Evolutionary conservation across 2,888 invertebrate species (phyloP), one percentile per base, ranked within the genome.

Genomic region (Troglohyphantes excavatus): DNA sequence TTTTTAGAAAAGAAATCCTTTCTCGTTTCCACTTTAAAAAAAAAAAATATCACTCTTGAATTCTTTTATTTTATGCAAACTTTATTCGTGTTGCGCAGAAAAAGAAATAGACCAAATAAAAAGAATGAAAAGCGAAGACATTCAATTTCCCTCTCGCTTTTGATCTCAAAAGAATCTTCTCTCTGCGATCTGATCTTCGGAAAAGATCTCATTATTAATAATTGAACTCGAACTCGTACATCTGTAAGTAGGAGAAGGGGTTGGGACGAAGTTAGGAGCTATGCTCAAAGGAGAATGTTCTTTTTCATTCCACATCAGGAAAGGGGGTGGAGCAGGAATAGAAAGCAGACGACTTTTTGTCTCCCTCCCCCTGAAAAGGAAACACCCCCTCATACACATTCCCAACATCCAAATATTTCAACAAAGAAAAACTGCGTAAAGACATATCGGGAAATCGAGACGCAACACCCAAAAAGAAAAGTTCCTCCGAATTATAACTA

Each of bases 401-500:
- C n/a, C n/a, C n/a, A n/a, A n/a, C 39, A 33, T 73, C 29, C 53
- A 70, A n/a, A 39, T 7, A 70, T 9, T 39, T 17, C 39, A 17
- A 21, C 43, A 53, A 53, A 72, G 43, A 43, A 46, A 46, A 53
- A 46, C 23, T 17, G 27, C 7, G n/a, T n/a, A 53, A 23, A 26
- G 26, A 21, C 23, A 21, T 9, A 72, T 19, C 21, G 26, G 46
- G 26, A 73, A 73, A 46, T 73, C 23, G 53, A 26, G 26, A 33
- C 29, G 63, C 73, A 84, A 53, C 65, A 84, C 65, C 65, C 65
- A 13, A 73, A n/a, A 84, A 84, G 85, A 78, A 84, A 85, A 75
- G 65, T 63, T 85, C 67, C 53, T 27, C n/a, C 11, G 67, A 78
- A 79, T 78, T 76, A 78, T 63, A 85, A 43, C 67, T 78, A 26